Conservation (phyloP, 30 jellyfish, hydroid and myxozoan genomes). For the Turritopsis dohrnii region DNA sequence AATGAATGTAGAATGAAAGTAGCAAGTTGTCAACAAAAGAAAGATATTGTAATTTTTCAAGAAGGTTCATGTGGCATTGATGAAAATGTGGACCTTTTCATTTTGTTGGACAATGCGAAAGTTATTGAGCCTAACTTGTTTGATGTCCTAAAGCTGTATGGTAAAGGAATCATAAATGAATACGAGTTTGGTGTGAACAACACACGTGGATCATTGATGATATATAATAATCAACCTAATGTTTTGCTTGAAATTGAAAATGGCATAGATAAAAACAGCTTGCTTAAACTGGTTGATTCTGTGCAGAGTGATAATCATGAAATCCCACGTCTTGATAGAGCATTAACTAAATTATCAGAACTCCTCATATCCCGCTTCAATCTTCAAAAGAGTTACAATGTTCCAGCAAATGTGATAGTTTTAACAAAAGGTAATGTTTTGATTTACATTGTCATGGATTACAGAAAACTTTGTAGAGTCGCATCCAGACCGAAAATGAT, state of each 20-base stretch:
- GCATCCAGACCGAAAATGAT: too few species aligned
- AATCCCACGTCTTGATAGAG: slow-evolving; percentile 13
- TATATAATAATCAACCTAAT: slow-evolving; percentile 9
- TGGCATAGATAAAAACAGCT: not conserved
- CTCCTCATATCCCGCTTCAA: not conserved
- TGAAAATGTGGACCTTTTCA: slow-evolving; percentile 4
- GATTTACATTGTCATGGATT: not conserved
- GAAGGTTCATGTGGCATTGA: slow-evolving; percentile 46
- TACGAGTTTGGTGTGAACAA: slow-evolving; percentile 14
- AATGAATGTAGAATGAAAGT: slow-evolving; percentile 68
- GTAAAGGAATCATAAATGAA: slow-evolving; percentile 28
- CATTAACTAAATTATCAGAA: slow-evolving; percentile 15
- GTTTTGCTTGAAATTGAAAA: not conserved
- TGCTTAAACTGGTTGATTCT: slow-evolving; percentile 2
- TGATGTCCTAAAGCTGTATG: slow-evolving; percentile 15
- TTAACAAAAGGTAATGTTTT: slow-evolving; percentile 18
- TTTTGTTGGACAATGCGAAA: slow-evolving; percentile 12
- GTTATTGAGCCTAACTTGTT: not conserved
- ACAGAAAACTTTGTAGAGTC: too few species aligned
- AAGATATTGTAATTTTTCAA: slow-evolving; percentile 15
- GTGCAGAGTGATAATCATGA: not conserved
- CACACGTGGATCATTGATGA: slow-evolving; percentile 19
- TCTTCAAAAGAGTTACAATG: not conserved
- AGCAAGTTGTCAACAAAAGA: slow-evolving; percentile 47
- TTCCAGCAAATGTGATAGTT: slow-evolving; percentile 23